These are phyloP conservation scores for Tonatia bakeri DNA, from an alignment of 2,113 vertebrate genomes.

Conservation along the genomic window DNA sequence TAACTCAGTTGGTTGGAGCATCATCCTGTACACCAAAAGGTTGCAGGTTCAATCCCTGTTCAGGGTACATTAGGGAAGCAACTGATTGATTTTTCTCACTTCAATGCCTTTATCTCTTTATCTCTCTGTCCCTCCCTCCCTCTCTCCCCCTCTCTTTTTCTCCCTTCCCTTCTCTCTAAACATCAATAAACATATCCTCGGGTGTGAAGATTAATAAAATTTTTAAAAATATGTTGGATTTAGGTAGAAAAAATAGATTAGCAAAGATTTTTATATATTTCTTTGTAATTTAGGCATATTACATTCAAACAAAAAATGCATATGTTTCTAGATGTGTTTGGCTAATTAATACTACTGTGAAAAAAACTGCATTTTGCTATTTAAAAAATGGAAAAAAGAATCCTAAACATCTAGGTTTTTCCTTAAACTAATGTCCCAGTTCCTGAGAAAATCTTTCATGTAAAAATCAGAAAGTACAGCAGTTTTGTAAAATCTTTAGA, in stretches of 20 bases:
- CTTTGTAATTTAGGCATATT: background rate
- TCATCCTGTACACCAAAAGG: too few relatives aligned
- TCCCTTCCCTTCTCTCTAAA: too few relatives aligned
- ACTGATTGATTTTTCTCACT: too few relatives aligned
- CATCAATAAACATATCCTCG: too few relatives aligned
- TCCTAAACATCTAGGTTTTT: background rate
- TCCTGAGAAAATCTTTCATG: constrained; percentile 21
- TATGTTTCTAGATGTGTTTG: background rate
- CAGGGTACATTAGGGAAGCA: too few relatives aligned
- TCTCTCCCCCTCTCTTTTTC: too few relatives aligned
- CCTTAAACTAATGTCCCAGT: background rate
- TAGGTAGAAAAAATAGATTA: background rate
- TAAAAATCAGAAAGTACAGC: constrained; percentile 1
- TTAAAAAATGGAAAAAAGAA: background rate
- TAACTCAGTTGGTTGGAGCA: too few relatives aligned
- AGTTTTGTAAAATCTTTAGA: background rate
- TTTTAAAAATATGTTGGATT: background rate
- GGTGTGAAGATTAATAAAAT: too few relatives aligned
- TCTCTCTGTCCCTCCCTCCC: too few relatives aligned
- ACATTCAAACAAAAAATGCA: background rate
- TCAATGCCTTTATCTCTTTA: too few relatives aligned
- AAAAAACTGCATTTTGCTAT: background rate
- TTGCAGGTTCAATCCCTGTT: too few relatives aligned
- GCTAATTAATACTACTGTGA: background rate
- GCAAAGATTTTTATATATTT: background rate